phyloP scores from a whole-genome alignment of 2,888 invertebrate species.

The Chymomyza caudatula region DNA sequence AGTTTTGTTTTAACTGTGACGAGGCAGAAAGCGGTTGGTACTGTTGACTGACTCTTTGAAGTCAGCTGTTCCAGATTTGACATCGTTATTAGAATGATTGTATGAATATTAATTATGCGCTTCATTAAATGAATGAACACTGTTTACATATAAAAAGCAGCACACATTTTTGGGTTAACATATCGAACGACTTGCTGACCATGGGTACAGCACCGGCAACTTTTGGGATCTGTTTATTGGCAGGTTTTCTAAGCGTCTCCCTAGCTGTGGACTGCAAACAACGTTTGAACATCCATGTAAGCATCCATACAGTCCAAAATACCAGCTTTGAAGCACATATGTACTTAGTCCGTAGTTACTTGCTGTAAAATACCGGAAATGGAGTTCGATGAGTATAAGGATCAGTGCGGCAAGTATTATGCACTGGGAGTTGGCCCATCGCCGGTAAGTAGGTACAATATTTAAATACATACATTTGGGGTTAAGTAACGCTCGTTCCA shows the following conservation, averaged over 20 bases:
- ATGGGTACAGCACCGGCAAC: neutral
- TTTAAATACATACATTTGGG: neutral
- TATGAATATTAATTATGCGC: no score
- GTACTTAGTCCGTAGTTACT: slow-evolving; percentile 8
- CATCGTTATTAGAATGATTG: neutral
- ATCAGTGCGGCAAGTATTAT: slow-evolving; percentile 33
- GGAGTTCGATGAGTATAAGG: slow-evolving; percentile 20
- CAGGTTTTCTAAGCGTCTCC: neutral
- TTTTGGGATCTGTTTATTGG: neutral
- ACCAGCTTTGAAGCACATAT: neutral
- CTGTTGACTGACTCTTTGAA: neutral
- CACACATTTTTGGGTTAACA: neutral
- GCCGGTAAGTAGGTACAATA: slow-evolving; percentile 35
- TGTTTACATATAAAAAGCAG: neutral
- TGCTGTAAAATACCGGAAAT: slow-evolving; percentile 45
- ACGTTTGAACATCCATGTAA: slow-evolving; percentile 32
- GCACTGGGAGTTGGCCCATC: slow-evolving; percentile 14
- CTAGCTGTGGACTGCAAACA: slow-evolving; percentile 31
- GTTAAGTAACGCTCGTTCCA: neutral
- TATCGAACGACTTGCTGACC: neutral
- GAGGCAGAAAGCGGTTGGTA: no score
- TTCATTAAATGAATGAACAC: neutral
- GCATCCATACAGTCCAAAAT: neutral
- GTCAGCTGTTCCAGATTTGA: neutral
- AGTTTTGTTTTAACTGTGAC: no score